Base-by-base conservation (phyloP, 2,797 vertebrate species). In the Limosa lapponica region DNA sequence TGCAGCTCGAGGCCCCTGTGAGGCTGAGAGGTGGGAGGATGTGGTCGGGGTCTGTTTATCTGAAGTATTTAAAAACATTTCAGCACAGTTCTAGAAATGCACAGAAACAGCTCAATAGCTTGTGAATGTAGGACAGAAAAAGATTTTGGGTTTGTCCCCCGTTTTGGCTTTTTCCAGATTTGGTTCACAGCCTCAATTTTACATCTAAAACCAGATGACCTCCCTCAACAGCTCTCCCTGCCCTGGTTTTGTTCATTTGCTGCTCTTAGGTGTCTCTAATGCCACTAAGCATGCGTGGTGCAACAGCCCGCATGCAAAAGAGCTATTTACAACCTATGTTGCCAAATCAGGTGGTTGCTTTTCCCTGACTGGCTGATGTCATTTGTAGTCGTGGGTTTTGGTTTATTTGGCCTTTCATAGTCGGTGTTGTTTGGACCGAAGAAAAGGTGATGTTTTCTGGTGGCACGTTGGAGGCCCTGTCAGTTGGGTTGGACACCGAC, bases 11-110 rank as follows among this genome's bases (percentile, higher is more conserved):
- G 54, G 25, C 7, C 34, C 20, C 12, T 34, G 41, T 27, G 54
- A 41, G 34, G 64, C 52, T 4, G 22, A 37, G 22, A 25, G 57
- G 37, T 30, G 30, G 64, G 66, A 30, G 25, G 30, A 11, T 22
- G 23, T 0, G 0, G 23, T 23, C 0, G 1, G 41, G 34, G 22
- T 28, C 9, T 57, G 30, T 32, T 41, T 41, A 7, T 23, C 49
- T 11, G 39, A 34, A 37, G 30, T 43, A 13, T 30, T 48, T 37
- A 30, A 28, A 69, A 52, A 19, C 15, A 32, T 39, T 51, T 27
- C 41, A 18, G 64, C 51, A 14, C 3, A 1, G 51, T 20, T 5
- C 52, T 80, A 71, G 34, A 86, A 75, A 51, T 3, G 16, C 7
- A 6, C 4, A 14, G 46, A 22, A 70, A 52, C 43, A 39, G 55